Evolutionary conservation across 2,888 invertebrate genomes (phyloP), one percentile per base, ranked within the genome.

Genomic region (Dicycla oo): DNA sequence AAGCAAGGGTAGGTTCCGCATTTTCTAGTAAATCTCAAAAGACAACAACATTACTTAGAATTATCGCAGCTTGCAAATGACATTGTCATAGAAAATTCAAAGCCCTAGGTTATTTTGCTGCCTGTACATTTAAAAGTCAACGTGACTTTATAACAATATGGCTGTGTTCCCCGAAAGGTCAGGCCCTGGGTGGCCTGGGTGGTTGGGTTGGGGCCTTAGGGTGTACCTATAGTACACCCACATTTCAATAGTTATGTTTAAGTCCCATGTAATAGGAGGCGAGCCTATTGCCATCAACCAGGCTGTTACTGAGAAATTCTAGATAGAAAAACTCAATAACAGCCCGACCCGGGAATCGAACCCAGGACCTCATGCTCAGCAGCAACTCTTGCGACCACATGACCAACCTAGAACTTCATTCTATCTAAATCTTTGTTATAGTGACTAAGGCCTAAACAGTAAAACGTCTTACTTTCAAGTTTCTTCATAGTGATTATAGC

Each of bases 401-500:
- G 51, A 13, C 13, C 11, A 23, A 51, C 1, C n/a, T n/a, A n/a
- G 20, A 20, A 8, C 11, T 23, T 63, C 6, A 15, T 15, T 20
- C 6, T 20, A 20, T 47, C 20, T 20, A 26, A 26, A 34, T 45
- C 38, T 23, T 3, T 23, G 13, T 30, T 47, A 7, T 20, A 73
- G 15, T 54, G 40, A 51, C 8, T 30, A 54, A 38, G 26, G 20
- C 13, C 15, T 30, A 13, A 40, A 66, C n/a, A 60, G 11, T 65
- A 26, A 47, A 53, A 74, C 15, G 47, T 10, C 40, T 26, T 26
- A 58, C 38, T 75, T 60, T 7, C 20, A 51, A 74, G 69, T 60
- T 40, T 34, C 51, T 11, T 47, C 34, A 23, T 15, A 73, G 54
- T 56, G 56, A 78, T 76, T 56, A 65, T 49, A 56, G 43, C 72